Percentiles rank a stretch among this genome's conserved stretches.
phyloP scores from a whole-genome alignment of 2,113 vertebrate species.

The Andinoacara biseriatus region DNA sequence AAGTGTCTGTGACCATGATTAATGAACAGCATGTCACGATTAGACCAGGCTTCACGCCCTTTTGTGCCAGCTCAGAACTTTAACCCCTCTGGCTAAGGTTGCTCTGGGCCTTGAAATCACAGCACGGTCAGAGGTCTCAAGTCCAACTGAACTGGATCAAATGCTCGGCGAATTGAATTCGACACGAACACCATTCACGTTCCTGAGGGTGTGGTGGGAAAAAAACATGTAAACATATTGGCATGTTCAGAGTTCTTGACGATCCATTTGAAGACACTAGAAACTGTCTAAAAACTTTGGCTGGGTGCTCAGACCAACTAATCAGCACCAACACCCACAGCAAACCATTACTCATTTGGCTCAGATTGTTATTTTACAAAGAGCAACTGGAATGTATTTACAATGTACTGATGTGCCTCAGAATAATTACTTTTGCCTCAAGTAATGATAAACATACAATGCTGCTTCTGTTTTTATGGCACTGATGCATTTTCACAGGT shows the following conservation, averaged over 20 bases:
- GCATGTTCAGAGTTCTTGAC: neutral
- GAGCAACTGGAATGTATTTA: neutral
- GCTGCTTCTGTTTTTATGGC: neutral
- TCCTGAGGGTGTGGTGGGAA: neutral
- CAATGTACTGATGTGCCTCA: neutral
- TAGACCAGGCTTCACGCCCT: slow-evolving; percentile 54
- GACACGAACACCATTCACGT: slow-evolving; percentile 21
- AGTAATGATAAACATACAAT: neutral
- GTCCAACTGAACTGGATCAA: slow-evolving; percentile 50
- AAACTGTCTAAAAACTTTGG: neutral
- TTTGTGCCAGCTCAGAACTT: slow-evolving; percentile 29
- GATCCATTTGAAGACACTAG: neutral
- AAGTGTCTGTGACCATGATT: slow-evolving; percentile 57
- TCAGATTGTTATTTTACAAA: neutral
- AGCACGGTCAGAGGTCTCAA: slow-evolving; percentile 59
- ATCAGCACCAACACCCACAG: neutral
- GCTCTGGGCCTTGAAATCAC: slow-evolving; percentile 38
- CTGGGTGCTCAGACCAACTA: neutral
- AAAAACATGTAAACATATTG: slow-evolving; percentile 6
- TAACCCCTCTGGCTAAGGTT: slow-evolving; percentile 48
- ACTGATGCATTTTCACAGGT: neutral
- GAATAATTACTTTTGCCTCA: neutral
- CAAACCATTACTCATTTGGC: neutral
- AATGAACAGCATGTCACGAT: slow-evolving; percentile 61
- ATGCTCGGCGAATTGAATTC: slow-evolving; percentile 33